Percentiles rank a stretch among this genome's conserved stretches.
These are phyloP conservation scores for Clamator glandarius DNA, from an alignment of 2,797 vertebrate species.

Conservation along the genomic window DNA sequence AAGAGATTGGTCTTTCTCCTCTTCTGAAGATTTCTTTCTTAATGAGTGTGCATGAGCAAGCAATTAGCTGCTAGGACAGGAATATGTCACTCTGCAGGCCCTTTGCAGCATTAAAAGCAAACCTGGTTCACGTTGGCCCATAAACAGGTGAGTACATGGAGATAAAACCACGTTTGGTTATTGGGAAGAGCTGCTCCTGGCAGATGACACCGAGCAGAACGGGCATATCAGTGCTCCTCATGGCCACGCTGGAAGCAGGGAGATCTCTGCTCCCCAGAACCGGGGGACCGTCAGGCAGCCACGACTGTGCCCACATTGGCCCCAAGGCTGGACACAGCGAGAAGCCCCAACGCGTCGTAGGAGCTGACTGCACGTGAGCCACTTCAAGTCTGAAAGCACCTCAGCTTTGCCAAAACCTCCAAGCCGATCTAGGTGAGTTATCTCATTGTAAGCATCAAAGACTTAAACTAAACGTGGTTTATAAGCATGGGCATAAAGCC, in stretches of 20 bases:
- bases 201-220: background rate
- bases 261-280: background rate
- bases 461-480: background rate
- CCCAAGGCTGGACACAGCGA: background rate
- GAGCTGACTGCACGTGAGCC: rapidly evolving
- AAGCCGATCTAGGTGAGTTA: background rate
- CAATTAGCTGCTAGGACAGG: background rate
- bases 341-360: rapidly evolving
- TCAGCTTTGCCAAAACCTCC: background rate
- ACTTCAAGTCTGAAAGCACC: background rate
- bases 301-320: background rate
- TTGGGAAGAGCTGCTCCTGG: background rate
- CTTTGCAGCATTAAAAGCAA: background rate
- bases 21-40: background rate
- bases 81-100: background rate
- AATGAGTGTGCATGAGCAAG: background rate
- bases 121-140: background rate
- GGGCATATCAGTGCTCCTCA: background rate
- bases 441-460: rapidly evolving
- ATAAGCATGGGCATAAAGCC: rapidly evolving
- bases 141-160: background rate
- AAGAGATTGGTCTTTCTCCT: background rate
- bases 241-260: background rate
- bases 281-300: background rate
- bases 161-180: rapidly evolving